Evolutionary conservation across 2,797 vertebrate genomes (phyloP), one percentile per base, ranked within the genome.

Genomic region (Menidia menidia): DNA sequence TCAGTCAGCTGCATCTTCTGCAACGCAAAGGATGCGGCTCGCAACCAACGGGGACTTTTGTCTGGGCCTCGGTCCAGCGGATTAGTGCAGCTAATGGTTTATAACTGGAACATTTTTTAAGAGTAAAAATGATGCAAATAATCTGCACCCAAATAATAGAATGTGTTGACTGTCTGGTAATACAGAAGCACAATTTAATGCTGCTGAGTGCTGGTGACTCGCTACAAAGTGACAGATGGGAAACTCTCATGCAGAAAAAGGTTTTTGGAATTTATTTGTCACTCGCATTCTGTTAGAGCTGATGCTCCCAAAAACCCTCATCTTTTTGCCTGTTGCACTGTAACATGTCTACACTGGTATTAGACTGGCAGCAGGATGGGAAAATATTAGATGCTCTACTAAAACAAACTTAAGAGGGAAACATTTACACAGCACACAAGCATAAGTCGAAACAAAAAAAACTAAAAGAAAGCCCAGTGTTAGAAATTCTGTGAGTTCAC

Each of bases 1-100:
- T 88, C 84, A 88, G 86, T 92, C 87, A 87, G 82, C 82, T 90
- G 88, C 73, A 74, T 89, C 81, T 86, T 84, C 77, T 86, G 86
- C 88, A 91, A 90, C 86, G 87, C 68, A 51, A 82, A 79, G 85
- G 77, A 64, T 83, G 64, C 73, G 77, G 64, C 55, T 64, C 51
- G 70, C 50, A 60, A 59, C 71, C 67, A 76, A 48, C 58, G 53
- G 50, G 59, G 68, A 58, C 39, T 66, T 75, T 53, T 53, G 55
- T 71, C 67, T n/a, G 4, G 47, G 47, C 71, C 66, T 68, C 51
- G 73, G 66, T 75, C 52, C 45, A 48, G 65, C 67, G 68, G 60
- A 74, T 68, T 55, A 61, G 50, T 54, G 6, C 66, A 56, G 54
- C 7, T 71, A 67, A 77, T 52, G 55, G 57, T 62, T 63, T 55